Base-by-base conservation (phyloP, 2,888 invertebrate species). In the Hypomecis atomaria region DNA sequence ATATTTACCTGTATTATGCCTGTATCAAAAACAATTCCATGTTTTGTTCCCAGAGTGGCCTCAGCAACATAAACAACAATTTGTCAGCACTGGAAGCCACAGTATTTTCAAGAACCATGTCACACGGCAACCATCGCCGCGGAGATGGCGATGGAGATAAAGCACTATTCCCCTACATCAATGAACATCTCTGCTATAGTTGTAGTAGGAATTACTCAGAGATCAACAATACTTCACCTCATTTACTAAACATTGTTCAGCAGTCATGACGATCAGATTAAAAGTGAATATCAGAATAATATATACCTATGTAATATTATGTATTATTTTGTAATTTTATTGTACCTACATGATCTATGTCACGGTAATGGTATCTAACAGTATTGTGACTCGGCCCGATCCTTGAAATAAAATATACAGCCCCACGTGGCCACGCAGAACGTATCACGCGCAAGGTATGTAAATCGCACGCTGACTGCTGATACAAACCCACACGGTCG, bases 71-170 rank as follows among this genome's bases (percentile, higher is more conserved):
- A 36, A 67, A 74, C 73, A 82, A 79, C 65, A 93, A 78, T 70
- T 89, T 92, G 55, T 94, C 92, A 72, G 95, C 93, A 71, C 93
- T 93, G 72, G 94, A 91, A 88, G 96, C 94, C 7, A 95, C 94
- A 5, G 88, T 89, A 58, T 94, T 95, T 80, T 96, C 96, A 11
- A 87, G 83, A 77, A 88, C 77, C 49, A 81, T 90, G 50, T 93
- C 91, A 52, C 74, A 72, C 52, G 71, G 67, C 47, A 76, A 68
- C 34, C 67, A 73, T 44, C 54, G 44, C 5, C 62, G 70, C 42
- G 67, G 62, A 47, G 69, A 71, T 10, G 38, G 23, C 60, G 61
- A 72, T 52, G 38, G 62, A 13, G 65, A 74, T 64, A 71, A 76
- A 54, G 70, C 78, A 55, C 77, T 90, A 74, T 89, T 89, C 75